Evolutionary conservation across 2,797 vertebrate genomes (phyloP).

Genomic region (Neosalanx taihuensis): DNA sequence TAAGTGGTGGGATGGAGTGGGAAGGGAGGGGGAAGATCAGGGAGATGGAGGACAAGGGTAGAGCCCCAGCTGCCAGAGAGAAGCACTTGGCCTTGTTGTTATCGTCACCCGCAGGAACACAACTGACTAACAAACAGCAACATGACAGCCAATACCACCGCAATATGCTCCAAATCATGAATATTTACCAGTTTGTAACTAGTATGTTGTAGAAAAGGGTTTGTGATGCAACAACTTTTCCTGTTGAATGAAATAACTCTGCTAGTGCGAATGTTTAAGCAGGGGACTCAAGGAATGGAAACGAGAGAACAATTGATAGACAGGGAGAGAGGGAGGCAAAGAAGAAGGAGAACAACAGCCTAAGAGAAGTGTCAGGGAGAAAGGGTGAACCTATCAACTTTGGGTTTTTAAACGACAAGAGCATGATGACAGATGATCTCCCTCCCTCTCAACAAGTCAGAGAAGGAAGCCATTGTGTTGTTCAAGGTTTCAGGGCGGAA

Average conservation of each 20-base stretch:
- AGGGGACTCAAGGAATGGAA: too few relatives aligned
- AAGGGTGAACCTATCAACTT: not conserved
- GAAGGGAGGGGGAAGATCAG: not conserved
- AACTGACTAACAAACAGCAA: too few relatives aligned
- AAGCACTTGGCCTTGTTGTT: too few relatives aligned
- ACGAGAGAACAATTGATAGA: not conserved
- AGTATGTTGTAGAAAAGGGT: too few relatives aligned
- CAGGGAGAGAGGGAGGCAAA: conserved; percentile 2
- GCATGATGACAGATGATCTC: too few relatives aligned
- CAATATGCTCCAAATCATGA: too few relatives aligned
- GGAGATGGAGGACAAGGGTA: not conserved
- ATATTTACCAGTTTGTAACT: too few relatives aligned
- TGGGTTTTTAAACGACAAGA: not conserved
- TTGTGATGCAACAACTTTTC: too few relatives aligned
- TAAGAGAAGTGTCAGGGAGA: too few relatives aligned
- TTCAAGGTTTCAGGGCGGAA: not conserved
- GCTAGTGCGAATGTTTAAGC: not conserved
- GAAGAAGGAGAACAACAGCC: not conserved
- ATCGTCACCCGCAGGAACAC: too few relatives aligned
- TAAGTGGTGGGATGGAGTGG: not conserved
- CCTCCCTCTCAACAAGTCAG: not conserved
- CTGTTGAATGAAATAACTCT: not conserved
- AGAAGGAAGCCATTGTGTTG: conserved; percentile 18
- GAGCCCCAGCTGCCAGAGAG: too few relatives aligned
- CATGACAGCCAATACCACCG: too few relatives aligned